Evolutionary conservation across 2,888 invertebrate genomes (phyloP).

Genomic region (Heliconius charithonia): DNA sequence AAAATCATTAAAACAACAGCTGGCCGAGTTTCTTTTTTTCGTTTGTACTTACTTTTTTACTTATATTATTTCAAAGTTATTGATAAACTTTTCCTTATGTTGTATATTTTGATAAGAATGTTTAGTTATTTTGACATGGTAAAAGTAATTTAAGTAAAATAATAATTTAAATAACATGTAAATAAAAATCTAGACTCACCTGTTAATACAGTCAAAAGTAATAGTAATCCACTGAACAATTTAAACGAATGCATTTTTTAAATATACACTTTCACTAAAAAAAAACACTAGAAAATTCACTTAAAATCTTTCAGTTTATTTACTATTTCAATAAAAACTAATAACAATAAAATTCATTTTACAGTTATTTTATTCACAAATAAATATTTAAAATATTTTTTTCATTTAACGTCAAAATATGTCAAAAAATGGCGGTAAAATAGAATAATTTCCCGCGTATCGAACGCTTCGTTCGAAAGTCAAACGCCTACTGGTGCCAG

Average conservation of each 20-base stretch:
- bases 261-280: slow-evolving; percentile 73
- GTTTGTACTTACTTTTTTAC: not conserved
- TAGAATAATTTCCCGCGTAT: slow-evolving; percentile 53
- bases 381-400: slow-evolving; percentile 24
- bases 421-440: slow-evolving; percentile 53
- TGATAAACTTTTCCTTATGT: not conserved
- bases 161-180: not conserved
- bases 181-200: slow-evolving; percentile 57
- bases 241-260: slow-evolving; percentile 67
- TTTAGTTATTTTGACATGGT: not conserved
- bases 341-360: slow-evolving; percentile 24
- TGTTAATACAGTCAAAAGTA: slow-evolving; percentile 64
- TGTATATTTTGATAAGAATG: not conserved
- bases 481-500: slow-evolving; percentile 73
- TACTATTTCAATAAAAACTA: not conserved
- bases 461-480: slow-evolving; percentile 72
- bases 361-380: slow-evolving; percentile 24
- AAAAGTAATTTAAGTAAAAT: not conserved
- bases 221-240: slow-evolving; percentile 64
- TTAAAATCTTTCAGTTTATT: slow-evolving; percentile 15
- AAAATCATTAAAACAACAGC: slow-evolving; percentile 32
- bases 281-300: slow-evolving; percentile 46
- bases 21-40: slow-evolving; percentile 22
- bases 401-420: slow-evolving; percentile 44
- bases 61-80: not conserved